Evolutionary conservation across 2,888 invertebrate genomes (phyloP), one percentile per base, ranked within the genome.

Genomic region (Ellobium chinense): DNA sequence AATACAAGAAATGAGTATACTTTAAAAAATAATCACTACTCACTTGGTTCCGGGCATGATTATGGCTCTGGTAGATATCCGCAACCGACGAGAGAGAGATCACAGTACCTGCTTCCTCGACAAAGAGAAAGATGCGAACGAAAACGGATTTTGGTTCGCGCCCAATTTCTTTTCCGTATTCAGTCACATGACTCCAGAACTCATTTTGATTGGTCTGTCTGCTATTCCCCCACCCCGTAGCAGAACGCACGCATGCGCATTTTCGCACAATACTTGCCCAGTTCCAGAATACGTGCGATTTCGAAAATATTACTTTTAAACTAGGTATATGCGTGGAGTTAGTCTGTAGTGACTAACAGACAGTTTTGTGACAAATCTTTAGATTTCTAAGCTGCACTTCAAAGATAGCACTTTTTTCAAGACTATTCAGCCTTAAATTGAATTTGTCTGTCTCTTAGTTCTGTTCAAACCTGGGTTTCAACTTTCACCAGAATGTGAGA

Each of bases 31-130:
- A n/a, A 58, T n/a, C 27, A 24, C n/a, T 5, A 88, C 89, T 89
- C 88, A 90, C 90, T 89, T 89, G 86, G 88, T 88, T 82, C 88
- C 89, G 73, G 90, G 90, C 90, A 90, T 90, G 83, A 84, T 89
- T 82, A 87, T 88, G 73, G 90, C 89, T 89, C 89, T 90, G 83
- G 84, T 89, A 81, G 63, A 54, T 58, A 75, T 77, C 63, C 34
- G 62, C 72, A 78, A 69, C 4, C 14, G 54, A 18, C 54, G 46
- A 54, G 62, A 65, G n/a, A n/a, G 54, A 31, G 46, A 65, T 27
- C 37, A 18, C 65, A 54, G 0, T 7, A n/a, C 29, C 31, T 75
- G 39, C 34, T 75, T 46, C 54, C 65, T 65, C 75, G 34, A 75
- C 75, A 75, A 75, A 75, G 75, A 65, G 62, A 37, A 46, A 31